These are phyloP conservation scores for Scaptomyza parva DNA, from an alignment of 2,888 invertebrate genomes.

Conservation along the genomic window DNA sequence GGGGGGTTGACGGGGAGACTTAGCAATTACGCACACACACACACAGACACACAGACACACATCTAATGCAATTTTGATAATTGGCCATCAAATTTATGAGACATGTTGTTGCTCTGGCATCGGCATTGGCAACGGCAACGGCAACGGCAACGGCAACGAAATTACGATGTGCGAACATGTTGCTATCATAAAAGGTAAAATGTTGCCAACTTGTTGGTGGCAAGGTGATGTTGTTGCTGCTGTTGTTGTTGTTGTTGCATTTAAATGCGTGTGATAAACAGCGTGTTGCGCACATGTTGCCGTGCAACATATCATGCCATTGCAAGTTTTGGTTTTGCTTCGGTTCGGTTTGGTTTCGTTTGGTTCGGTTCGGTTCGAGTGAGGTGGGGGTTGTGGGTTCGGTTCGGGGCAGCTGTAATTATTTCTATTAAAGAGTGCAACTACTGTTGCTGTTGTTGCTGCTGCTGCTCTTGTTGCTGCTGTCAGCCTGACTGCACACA, in stretches of 20 bases:
- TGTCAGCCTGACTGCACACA: constrained; percentile 60
- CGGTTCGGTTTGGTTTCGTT: neutral
- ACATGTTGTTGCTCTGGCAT: constrained; percentile 69
- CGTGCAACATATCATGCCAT: constrained; percentile 59
- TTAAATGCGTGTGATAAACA: constrained; percentile 69
- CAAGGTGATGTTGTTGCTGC: neutral
- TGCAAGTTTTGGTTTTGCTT: constrained; percentile 19
- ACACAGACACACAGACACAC: too few relatives aligned
- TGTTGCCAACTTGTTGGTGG: constrained; percentile 33
- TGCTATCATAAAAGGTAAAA: constrained; percentile 57
- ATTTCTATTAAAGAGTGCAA: constrained; percentile 67
- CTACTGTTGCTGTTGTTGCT: constrained; percentile 47
- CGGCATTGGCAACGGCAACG: too few relatives aligned
- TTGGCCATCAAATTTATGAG: constrained; percentile 81
- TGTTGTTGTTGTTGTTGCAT: constrained; percentile 12
- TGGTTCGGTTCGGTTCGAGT: neutral
- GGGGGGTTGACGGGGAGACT: neutral
- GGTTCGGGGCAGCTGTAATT: constrained; percentile 59
- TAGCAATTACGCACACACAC: constrained; percentile 76
- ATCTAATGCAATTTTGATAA: constrained; percentile 81
- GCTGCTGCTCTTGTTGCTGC: constrained; percentile 51
- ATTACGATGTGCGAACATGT: constrained; percentile 77
- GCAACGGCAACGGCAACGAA: constrained; percentile 35
- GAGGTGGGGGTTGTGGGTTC: neutral
- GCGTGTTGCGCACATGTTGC: constrained; percentile 68